Conservation (phyloP, 1,140 invertebrate genomes). For the Venturia canescens region DNA sequence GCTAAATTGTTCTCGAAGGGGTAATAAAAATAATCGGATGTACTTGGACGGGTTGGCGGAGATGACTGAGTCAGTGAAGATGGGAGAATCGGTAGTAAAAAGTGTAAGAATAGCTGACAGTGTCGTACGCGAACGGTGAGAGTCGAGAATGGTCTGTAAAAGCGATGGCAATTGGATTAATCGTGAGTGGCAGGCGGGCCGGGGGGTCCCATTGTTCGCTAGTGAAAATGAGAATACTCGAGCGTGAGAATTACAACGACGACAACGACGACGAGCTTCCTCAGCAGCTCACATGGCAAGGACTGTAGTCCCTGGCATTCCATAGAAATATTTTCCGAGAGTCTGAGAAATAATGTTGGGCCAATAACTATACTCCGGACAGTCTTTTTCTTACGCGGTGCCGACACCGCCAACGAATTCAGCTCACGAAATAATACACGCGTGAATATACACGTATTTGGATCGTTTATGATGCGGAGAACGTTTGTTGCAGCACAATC, state of each 20-base stretch:
- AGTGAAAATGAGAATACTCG: conserved; percentile 66
- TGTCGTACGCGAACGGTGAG: conserved; percentile 48
- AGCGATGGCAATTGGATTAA: conserved; percentile 52
- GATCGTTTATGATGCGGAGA: conserved; percentile 3
- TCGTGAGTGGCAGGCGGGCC: background rate
- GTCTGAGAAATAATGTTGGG: background rate
- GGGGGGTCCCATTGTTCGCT: conserved; percentile 53
- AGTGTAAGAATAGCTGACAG: conserved; percentile 49
- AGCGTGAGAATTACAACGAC: conserved; percentile 62
- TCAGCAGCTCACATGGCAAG: conserved; percentile 6
- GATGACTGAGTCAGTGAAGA: no score
- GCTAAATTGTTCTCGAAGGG: no score
- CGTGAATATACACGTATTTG: background rate
- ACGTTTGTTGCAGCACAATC: conserved; percentile 69
- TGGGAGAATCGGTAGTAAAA: background rate
- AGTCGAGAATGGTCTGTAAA: conserved; percentile 55
- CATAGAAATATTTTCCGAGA: conserved; percentile 4
- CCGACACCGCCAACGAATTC: background rate
- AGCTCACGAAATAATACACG: background rate
- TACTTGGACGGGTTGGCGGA: background rate
- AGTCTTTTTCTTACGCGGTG: background rate
- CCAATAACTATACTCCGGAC: background rate
- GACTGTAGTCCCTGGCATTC: conserved; percentile 16
- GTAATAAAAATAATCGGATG: no score
- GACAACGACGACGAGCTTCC: conserved; percentile 34